Percentiles rank a stretch among this genome's conserved stretches.
These are phyloP conservation scores for Prochilodus magdalenae DNA, from an alignment of 2,113 vertebrate genomes.

Conservation along the genomic window DNA sequence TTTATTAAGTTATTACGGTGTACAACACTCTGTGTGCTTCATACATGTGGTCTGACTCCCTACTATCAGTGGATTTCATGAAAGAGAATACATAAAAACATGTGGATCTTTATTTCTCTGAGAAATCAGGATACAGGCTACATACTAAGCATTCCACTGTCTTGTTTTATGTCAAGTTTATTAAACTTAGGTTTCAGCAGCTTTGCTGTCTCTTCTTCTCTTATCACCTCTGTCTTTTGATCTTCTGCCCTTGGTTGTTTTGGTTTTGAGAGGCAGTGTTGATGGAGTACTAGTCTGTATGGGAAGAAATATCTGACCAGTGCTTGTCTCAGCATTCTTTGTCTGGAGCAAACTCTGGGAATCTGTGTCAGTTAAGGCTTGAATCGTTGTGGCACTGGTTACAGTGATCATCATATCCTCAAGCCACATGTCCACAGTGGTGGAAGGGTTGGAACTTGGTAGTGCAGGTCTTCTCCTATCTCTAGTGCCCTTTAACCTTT, in stretches of 20 bases:
- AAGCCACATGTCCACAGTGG: not conserved
- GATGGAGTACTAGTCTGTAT: constrained; percentile 35
- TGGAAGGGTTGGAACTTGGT: not conserved
- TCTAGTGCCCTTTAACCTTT: constrained; percentile 43
- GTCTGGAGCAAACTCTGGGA: not conserved
- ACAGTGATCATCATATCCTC: not conserved
- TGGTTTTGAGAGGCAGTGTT: constrained; percentile 59
- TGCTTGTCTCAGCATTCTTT: constrained; percentile 26
- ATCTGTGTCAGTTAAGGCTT: constrained; percentile 1
- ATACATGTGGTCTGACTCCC: constrained; percentile 6
- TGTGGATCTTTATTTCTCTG: constrained; percentile 28
- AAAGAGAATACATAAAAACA: constrained; percentile 22
- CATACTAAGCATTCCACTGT: constrained; percentile 15
- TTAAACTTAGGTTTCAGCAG: not conserved
- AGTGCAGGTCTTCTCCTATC: constrained; percentile 39
- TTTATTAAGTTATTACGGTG: constrained; percentile 53
- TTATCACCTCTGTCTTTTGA: constrained; percentile 57
- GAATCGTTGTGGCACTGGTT: not conserved
- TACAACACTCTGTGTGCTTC: constrained; percentile 27
- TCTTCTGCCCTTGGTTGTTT: constrained; percentile 54
- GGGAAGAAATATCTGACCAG: not conserved
- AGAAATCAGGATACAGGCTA: constrained; percentile 19
- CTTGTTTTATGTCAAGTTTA: not conserved
- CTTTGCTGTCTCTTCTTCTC: constrained; percentile 67
- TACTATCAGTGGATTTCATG: constrained; percentile 29